Evolutionary conservation across 2,113 vertebrate genomes (phyloP), one percentile per base, ranked within the genome.

Genomic region (Marcusenius ussheri): DNA sequence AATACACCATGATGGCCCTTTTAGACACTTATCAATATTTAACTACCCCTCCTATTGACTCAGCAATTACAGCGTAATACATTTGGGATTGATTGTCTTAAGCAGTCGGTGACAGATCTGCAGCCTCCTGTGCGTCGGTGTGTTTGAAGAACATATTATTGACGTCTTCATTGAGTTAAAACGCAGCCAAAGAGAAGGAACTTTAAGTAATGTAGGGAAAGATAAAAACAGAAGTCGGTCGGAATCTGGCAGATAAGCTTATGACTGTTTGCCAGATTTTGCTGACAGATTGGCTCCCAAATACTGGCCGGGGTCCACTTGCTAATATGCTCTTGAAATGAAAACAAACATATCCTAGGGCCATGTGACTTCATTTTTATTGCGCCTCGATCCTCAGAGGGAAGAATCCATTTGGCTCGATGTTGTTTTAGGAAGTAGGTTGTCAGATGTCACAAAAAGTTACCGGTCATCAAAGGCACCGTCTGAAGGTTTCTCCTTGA

Each of bases 11-110:
- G 95, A 96, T 94, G 94, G 94, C 95, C 94, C 94, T 97, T 97
- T 97, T 96, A 96, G 95, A 96, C 92, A 94, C 94, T 96, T 97
- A 97, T 96, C 95, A 96, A 97, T 97, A 96, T 97, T 97, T 97
- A 97, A 96, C 93, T 96, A 93, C 93, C 90, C 94, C 92, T 94
- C 92, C 90, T 92, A 97, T 96, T 95, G 96, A 97, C 95, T 97
- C 94, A 95, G 96, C 95, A 97, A 97, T 97, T 97, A 96, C 93
- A 83, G 3, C 87, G 94, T 95, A 96, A 97, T 97, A 97, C 95
- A 97, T 97, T 96, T 94, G 95, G 96, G 97, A 96, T 96, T 96
- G 95, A 97, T 97, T 96, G 96, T 96, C 94, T 95, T 95, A 92
- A 91, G 94, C 92, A 91, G 92, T 93, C 93, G 92, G 90, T 90